Base-by-base conservation (phyloP, 2,797 vertebrate species). In the Morus bassanus region DNA sequence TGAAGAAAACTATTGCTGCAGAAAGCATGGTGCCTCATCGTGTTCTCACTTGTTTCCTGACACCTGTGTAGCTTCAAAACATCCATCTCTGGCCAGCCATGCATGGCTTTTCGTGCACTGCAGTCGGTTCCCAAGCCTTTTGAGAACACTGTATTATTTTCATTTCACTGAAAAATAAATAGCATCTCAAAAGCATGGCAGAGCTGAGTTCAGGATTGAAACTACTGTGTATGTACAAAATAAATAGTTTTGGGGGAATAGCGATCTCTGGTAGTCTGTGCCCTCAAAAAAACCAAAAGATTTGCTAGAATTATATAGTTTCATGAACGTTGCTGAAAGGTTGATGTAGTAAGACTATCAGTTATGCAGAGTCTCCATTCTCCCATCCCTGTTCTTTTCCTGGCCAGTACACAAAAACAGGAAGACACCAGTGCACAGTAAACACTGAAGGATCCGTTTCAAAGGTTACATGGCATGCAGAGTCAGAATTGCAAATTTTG, bases 11-110 rank as follows among this genome's bases (percentile, higher is more conserved):
- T 28, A 59, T n/a, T 93, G 89, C 91, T 88, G 74, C 65, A 22
- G 95, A 91, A 97, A 92, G 88, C 39, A 10, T n/a, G 45, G 50
- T 79, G 67, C 82, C 61, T 37, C 92, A 83, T 88, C 67, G 68
- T 85, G 24, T 76, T 90, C 35, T 87, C 63, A 14, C 56, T 80
- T 21, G 7, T 65, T 85, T 76, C 53, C 81, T 84, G 76, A 67
- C 18, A 73, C 87, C 15, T 61, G 30, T 74, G 30, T 88, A 88
- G 60, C 77, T 39, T 64, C 48, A 61, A 59, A 79, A 41, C 60
- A 12, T 50, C 37, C 54, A 24, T 13, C 24, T 31, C 41, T 57
- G 57, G 50, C 57, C 51, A 74, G 33, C 30, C 33, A 13, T 24
- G 48, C 46, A 8, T 35, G 21, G 23, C 25, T 83, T 89, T 69